These are phyloP conservation scores for Galaxias olidus DNA, from an alignment of 2,797 vertebrate genomes.

Conservation along the genomic window DNA sequence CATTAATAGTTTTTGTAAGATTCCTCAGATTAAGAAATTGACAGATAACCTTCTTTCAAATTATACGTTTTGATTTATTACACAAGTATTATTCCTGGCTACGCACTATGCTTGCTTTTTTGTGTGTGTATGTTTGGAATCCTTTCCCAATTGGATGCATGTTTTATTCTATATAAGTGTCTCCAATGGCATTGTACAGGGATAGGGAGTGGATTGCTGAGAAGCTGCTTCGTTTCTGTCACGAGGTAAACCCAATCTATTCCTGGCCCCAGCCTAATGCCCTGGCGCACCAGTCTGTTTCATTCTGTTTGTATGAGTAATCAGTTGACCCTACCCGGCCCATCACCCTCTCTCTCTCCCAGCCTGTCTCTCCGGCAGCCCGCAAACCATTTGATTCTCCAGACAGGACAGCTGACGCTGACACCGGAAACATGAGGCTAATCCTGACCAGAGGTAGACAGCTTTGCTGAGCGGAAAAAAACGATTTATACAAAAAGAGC, in stretches of 20 bases:
- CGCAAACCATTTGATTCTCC: conserved; percentile 98
- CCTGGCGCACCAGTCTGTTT: conserved; percentile 82
- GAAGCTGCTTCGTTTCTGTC: conserved; percentile 56
- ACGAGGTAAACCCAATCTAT: conserved; percentile 53
- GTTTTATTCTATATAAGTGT: conserved; percentile 79
- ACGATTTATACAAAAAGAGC: conserved; percentile 76
- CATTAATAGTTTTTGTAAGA: too few relatives aligned
- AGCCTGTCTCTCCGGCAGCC: conserved; percentile 82
- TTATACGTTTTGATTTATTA: not conserved
- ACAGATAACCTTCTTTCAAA: too few relatives aligned
- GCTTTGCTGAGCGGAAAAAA: conserved; percentile 75
- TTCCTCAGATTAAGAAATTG: too few relatives aligned
- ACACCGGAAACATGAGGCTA: conserved; percentile 98
- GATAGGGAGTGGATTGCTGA: conserved; percentile 54
- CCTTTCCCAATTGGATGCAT: too few relatives aligned
- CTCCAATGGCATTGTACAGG: conserved; percentile 90
- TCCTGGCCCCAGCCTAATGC: conserved; percentile 65
- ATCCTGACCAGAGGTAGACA: conserved; percentile 89
- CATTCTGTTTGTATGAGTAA: conserved; percentile 98
- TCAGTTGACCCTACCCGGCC: conserved; percentile 85
- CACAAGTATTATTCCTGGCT: not conserved
- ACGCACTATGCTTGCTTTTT: not conserved
- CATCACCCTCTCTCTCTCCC: conserved; percentile 12
- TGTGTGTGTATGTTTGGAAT: conserved; percentile 54
- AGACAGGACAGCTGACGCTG: conserved; percentile 96